Evolutionary conservation across 2,797 vertebrate species (phyloP).

Genomic region (Enteromius radiatus): DNA sequence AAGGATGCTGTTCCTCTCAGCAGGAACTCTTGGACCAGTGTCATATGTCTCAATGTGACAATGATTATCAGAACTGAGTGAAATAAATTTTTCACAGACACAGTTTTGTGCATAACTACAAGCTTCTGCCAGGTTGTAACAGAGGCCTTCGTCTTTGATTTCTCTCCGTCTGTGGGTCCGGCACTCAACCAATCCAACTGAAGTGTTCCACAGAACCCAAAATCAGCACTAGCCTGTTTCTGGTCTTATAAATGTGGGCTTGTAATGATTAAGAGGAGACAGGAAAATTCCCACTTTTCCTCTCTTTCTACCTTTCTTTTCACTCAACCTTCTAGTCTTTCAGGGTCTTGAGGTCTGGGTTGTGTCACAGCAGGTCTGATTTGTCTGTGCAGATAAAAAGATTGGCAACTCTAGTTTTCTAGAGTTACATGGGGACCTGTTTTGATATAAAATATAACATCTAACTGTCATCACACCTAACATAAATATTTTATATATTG

Average conservation of each 20-base stretch:
- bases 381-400: slow-evolving; percentile 8
- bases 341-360: not conserved
- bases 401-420: not conserved
- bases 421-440: not conserved
- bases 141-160: slow-evolving; percentile 1
- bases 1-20: slow-evolving; percentile 10
- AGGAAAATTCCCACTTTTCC: not conserved
- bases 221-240: slow-evolving; percentile 21
- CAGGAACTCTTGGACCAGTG: not conserved
- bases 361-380: slow-evolving; percentile 26
- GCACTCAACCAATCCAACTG: not conserved
- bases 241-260: slow-evolving; percentile 9
- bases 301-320: not conserved
- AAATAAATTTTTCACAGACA: slow-evolving; percentile 5
- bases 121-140: slow-evolving; percentile 10
- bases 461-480: not conserved
- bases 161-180: not conserved
- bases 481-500: not conserved
- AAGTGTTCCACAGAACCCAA: slow-evolving; percentile 5
- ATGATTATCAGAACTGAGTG: not conserved
- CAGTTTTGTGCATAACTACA: not conserved
- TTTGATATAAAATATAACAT: not conserved
- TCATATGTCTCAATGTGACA: slow-evolving; percentile 10
- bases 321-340: slow-evolving; percentile 2
- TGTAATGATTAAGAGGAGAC: slow-evolving; percentile 27